A percentile compares a stretch with the other conserved stretches of the same genome.
Evolutionary conservation across 2,888 invertebrate species (phyloP).

Genomic region (Venusia cambrica): DNA sequence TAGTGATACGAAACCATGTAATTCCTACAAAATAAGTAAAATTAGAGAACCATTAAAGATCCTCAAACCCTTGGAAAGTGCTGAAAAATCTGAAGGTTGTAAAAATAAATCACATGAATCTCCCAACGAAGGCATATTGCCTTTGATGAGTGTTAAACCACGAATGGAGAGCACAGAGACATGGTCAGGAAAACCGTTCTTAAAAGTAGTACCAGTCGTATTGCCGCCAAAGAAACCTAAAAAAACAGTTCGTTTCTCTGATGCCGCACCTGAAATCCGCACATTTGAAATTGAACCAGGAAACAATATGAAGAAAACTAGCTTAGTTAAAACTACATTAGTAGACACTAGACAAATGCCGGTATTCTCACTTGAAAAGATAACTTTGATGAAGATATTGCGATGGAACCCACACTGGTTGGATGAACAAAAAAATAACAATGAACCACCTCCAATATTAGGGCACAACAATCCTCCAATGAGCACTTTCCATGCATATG

Average conservation of each 20-base stretch:
- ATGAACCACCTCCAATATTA: slow-evolving; percentile 79
- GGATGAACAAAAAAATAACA: slow-evolving; percentile 69
- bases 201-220: slow-evolving; percentile 57
- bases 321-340: slow-evolving; percentile 49
- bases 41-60: slow-evolving; percentile 43
- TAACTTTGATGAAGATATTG: slow-evolving; percentile 80
- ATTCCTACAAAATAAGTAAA: slow-evolving; percentile 27
- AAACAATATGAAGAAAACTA: slow-evolving; percentile 61
- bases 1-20: slow-evolving; percentile 18
- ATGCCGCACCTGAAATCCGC: slow-evolving; percentile 41
- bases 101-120: slow-evolving; percentile 11
- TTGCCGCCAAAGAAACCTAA: slow-evolving; percentile 44
- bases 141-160: slow-evolving; percentile 51
- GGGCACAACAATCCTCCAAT: slow-evolving; percentile 67
- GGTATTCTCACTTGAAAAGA: slow-evolving; percentile 59
- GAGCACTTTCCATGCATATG: slow-evolving; percentile 79
- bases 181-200: slow-evolving; percentile 51
- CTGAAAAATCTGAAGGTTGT: slow-evolving; percentile 30
- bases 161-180: slow-evolving; percentile 44
- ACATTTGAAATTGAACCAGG: slow-evolving; percentile 65
- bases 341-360: slow-evolving; percentile 51
- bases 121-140: slow-evolving; percentile 37
- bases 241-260: slow-evolving; percentile 60
- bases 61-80: slow-evolving; percentile 45
- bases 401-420: slow-evolving; percentile 86